These are phyloP conservation scores for Caenorhabditis auriculariae DNA, from an alignment of 2,888 invertebrate genomes.

Conservation along the genomic window DNA sequence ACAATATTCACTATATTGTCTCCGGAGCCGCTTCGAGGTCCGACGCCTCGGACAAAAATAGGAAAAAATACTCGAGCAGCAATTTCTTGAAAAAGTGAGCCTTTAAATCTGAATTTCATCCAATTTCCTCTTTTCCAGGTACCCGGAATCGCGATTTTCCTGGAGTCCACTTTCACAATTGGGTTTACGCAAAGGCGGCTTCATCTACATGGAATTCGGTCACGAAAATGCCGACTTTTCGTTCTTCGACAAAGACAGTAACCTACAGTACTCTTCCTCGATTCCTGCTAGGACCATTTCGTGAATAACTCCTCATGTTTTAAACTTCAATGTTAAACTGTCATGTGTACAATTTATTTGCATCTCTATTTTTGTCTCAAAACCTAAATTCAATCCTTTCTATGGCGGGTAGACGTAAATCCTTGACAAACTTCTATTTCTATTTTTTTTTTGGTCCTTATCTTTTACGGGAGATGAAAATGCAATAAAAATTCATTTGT, in stretches of 20 bases:
- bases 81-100: not conserved
- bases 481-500: no score
- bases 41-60: slow-evolving; percentile 62
- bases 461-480: no score
- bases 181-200: slow-evolving; percentile 63
- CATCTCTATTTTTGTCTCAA: no score
- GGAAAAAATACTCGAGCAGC: not conserved
- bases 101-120: not conserved
- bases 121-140: slow-evolving; percentile 33
- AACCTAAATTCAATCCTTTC: no score
- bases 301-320: no score
- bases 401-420: no score
- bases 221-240: slow-evolving; percentile 10
- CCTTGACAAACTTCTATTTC: no score
- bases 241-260: slow-evolving; percentile 25
- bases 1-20: slow-evolving; percentile 64
- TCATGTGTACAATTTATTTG: no score
- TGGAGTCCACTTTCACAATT: slow-evolving; percentile 55
- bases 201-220: slow-evolving; percentile 53
- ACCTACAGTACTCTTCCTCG: slow-evolving; percentile 4
- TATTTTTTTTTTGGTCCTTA: no score
- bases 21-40: slow-evolving; percentile 66
- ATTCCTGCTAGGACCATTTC: no score
- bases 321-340: no score
- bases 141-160: slow-evolving; percentile 53